Base-by-base conservation (phyloP, 2,113 vertebrate genomes). In the Tympanuchus pallidicinctus region DNA sequence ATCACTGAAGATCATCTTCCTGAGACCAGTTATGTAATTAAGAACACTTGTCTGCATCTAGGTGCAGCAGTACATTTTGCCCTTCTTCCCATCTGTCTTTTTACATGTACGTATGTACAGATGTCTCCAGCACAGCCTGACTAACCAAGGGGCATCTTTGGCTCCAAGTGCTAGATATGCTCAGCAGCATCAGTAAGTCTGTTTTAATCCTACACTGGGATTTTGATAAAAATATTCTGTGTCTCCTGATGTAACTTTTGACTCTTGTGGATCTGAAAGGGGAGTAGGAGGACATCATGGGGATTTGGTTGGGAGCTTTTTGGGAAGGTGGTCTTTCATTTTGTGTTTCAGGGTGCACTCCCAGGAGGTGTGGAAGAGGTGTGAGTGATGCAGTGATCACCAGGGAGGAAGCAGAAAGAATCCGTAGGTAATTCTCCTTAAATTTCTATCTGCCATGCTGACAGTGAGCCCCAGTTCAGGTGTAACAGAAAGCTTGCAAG, bases 291-390 rank as follows among this genome's bases (percentile, higher is more conserved):
- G 36, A 30, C 7, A 45, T 13, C 21, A 14, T 3, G 42, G n/a
- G 45, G 20, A 30, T 11, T 71, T 65, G 12, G 3, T 75, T 22
- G 38, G 50, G 75, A 48, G 11, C 34, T 40, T 42, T 32, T n/a
- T 63, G 57, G n/a, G 40, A 72, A 63, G 9, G 13, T 32, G 4
- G 14, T 34, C 2, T 63, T 13, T 57, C 47, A 15, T 60, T 52
- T 71, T 88, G 17, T 93, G 71, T 84, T 87, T 36, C 93, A 99
- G 99, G 98, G 52, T 99, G 99, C 94, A 99, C 99, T n/a, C 99
- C 99, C 65, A 97, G 97, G 73, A 99, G 94, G 92, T 99, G 99
- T 89, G 99, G 99, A 76, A 98, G 99, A 70, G 99, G 98, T 1
- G 94, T 99, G 90, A 98, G 96, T 0, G 99, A 99, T 74, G 42